Conservation (phyloP, 2,797 vertebrate genomes). For the Acrossocheilus wenchowensis region DNA sequence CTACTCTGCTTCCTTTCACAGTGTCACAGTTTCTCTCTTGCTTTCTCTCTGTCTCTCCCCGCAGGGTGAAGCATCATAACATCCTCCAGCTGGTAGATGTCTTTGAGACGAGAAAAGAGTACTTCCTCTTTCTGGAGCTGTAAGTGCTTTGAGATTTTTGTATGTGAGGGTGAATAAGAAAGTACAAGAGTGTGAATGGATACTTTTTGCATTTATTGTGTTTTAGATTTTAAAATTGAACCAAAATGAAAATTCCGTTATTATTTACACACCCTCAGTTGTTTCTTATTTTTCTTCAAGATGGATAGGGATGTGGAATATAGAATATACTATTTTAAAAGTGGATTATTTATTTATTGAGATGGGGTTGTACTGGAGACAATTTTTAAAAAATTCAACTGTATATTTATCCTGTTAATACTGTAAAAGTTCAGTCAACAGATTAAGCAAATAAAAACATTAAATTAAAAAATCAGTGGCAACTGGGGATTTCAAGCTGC, state of each 20-base stretch:
- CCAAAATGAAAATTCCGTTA: neutral
- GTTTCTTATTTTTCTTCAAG: neutral
- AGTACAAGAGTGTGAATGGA: constrained; percentile 14
- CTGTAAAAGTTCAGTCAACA: neutral
- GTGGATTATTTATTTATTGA: neutral
- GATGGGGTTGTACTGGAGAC: neutral
- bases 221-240: neutral
- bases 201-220: neutral
- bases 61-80: constrained; percentile 97
- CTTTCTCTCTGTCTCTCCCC: constrained; percentile 45
- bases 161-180: constrained; percentile 11
- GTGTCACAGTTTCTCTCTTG: constrained; percentile 45
- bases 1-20: constrained; percentile 49
- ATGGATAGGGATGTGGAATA: neutral
- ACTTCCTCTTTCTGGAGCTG: constrained; percentile 99
- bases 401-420: neutral
- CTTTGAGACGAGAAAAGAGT: constrained; percentile 97
- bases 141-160: constrained; percentile 76
- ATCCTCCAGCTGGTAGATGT: constrained; percentile 97
- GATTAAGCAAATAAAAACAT: neutral
- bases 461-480: neutral
- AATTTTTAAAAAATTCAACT: neutral
- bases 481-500: neutral
- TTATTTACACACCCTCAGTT: neutral
- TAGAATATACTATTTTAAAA: neutral